Conservation (phyloP, 2,888 invertebrate genomes). For the Melinopterus prodromus region DNA sequence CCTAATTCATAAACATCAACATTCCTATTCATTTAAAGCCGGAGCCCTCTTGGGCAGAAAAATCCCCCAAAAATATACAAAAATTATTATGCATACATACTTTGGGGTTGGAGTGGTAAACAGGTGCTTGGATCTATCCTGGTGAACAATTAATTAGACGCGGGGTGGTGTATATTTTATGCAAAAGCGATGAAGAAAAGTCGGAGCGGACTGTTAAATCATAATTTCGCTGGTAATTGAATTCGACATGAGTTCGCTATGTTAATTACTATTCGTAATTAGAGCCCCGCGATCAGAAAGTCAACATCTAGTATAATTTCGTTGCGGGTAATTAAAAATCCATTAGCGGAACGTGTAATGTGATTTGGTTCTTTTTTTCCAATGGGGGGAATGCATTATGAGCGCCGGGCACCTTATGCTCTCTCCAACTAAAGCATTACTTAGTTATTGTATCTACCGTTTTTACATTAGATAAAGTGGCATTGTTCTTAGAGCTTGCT, state of each 20-base stretch:
- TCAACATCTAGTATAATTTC: conserved; percentile 58
- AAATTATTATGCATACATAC: no score
- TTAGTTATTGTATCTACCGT: not conserved
- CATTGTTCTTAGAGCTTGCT: not conserved
- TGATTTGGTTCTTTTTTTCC: conserved; percentile 55
- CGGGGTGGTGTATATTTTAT: not conserved
- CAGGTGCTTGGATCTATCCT: not conserved
- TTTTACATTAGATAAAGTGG: not conserved
- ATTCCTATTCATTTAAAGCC: no score
- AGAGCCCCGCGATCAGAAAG: conserved; percentile 55
- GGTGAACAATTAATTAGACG: not conserved
- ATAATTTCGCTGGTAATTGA: conserved; percentile 49
- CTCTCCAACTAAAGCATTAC: not conserved
- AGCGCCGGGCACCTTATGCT: not conserved
- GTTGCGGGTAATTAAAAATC: conserved; percentile 60
- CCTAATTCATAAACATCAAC: no score
- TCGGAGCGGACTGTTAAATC: not conserved
- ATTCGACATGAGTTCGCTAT: conserved; percentile 57
- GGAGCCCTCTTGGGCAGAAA: no score
- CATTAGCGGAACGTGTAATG: conserved; percentile 59
- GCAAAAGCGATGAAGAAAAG: not conserved
- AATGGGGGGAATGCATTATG: not conserved
- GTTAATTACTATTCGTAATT: conserved; percentile 58
- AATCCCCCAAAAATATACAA: no score
- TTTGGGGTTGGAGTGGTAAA: no score